Evolutionary conservation across 2,888 invertebrate genomes (phyloP).

Genomic region (Phytoseiulus persimilis): DNA sequence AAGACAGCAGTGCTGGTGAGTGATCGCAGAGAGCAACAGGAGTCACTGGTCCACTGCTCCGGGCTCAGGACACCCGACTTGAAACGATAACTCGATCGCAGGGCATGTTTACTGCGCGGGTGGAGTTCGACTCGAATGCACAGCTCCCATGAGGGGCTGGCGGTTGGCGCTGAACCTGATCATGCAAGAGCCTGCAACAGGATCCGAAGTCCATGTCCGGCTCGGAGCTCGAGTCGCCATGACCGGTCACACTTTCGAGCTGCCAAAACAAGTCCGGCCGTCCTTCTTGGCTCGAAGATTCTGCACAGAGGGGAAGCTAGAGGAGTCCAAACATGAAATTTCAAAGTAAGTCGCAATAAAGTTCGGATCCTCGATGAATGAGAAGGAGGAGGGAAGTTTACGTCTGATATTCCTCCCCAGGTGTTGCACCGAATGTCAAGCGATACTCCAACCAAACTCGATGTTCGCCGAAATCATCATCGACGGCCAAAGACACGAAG

Average conservation of each 20-base stretch:
- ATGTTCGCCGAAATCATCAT: background rate
- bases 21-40: no score
- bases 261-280: background rate
- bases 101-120: constrained; percentile 10
- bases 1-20: constrained; percentile 15
- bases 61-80: no score
- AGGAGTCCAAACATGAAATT: background rate
- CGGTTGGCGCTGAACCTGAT: background rate
- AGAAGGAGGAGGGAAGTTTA: no score
- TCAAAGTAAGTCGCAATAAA: background rate
- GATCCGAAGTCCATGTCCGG: background rate
- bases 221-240: background rate
- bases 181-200: background rate
- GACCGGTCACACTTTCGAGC: background rate
- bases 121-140: constrained; percentile 8
- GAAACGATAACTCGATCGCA: no score
- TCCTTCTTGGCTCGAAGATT: background rate
- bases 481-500: background rate
- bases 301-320: background rate
- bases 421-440: constrained; percentile 7
- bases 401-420: background rate
- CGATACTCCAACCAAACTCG: background rate
- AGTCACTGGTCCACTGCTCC: no score
- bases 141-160: background rate
- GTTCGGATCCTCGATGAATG: no score